Evolutionary conservation across 2,797 vertebrate species (phyloP).

Genomic region (Telmatherina bonti): DNA sequence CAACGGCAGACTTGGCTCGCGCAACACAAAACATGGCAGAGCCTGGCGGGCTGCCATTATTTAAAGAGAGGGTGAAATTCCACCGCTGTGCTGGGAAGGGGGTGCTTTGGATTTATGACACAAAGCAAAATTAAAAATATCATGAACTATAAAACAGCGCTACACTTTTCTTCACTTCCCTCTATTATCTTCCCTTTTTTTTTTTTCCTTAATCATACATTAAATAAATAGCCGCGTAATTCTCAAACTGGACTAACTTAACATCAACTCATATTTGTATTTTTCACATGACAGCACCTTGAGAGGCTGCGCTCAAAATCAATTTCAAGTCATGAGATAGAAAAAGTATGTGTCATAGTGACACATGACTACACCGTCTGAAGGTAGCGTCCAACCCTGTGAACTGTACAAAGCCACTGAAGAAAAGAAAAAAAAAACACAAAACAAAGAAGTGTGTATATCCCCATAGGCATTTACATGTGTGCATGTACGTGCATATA

Average conservation of each 20-base stretch:
- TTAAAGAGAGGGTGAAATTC: constrained; percentile 3
- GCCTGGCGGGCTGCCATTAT: constrained; percentile 1
- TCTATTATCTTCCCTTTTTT: not conserved
- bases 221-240: no score
- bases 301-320: not conserved
- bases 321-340: not conserved
- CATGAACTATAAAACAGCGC: not conserved
- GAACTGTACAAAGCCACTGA: constrained; percentile 23
- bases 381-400: constrained; percentile 8
- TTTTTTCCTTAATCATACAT: not conserved
- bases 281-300: no score
- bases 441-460: constrained; percentile 8
- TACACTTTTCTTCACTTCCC: not conserved
- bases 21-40: constrained; percentile 3
- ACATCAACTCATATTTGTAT: not conserved
- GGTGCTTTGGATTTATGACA: not conserved
- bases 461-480: constrained; percentile 1
- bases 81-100: not conserved
- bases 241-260: not conserved
- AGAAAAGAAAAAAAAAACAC: constrained; percentile 33
- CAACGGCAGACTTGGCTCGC: constrained; percentile 16
- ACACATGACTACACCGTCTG: constrained; percentile 5
- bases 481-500: not conserved
- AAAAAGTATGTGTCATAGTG: not conserved
- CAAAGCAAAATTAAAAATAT: not conserved